Evolutionary conservation across 2,113 vertebrate species (phyloP), one percentile per base, ranked within the genome.

Genomic region (Echinops telfairi): DNA sequence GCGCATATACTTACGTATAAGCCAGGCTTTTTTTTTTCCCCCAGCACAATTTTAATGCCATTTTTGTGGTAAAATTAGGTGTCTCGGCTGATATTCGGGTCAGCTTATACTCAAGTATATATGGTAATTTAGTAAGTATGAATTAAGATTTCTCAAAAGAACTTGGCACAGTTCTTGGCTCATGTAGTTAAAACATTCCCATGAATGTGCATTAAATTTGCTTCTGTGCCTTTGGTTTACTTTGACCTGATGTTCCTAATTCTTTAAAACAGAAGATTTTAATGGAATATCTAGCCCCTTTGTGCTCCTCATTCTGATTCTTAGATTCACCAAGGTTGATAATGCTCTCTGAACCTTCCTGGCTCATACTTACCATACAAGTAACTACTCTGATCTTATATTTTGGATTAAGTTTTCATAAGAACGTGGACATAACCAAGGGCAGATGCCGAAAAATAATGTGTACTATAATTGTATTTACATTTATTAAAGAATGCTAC

Each of bases 321-420:
- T 93, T 29, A 91, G 60, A 58, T n/a, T 70, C n/a, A 53, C 73
- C 53, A 83, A 47, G 7, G 22, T 80, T 57, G 47, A 36, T 86
- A 47, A 31, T 96, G 58, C 20, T 93, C 27, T 89, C 87, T 87
- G 22, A 93, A 73, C 3, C 71, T 17, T n/a, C 81, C 36, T 81
- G 53, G 66, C 33, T 71, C 19, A 77, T 82, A 38, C 38, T 91
- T 83, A 43, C 73, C 7, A 81, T 12, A 62, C 36, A 40, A 14
- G 47, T 83, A 66, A 93, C 38, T 66, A 57, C 47, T 89, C 29
- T 77, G n/a, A 83, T 76, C 6, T 92, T 90, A 1, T 91, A 70
- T 12, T 83, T 93, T 68, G 5, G 33, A 11, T 84, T 91, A 66
- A 29, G 20, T 92, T 95, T 92, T 93, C 29, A 76, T 87, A 43